Conservation (phyloP, 2,797 vertebrate genomes). For the Anas acuta region DNA sequence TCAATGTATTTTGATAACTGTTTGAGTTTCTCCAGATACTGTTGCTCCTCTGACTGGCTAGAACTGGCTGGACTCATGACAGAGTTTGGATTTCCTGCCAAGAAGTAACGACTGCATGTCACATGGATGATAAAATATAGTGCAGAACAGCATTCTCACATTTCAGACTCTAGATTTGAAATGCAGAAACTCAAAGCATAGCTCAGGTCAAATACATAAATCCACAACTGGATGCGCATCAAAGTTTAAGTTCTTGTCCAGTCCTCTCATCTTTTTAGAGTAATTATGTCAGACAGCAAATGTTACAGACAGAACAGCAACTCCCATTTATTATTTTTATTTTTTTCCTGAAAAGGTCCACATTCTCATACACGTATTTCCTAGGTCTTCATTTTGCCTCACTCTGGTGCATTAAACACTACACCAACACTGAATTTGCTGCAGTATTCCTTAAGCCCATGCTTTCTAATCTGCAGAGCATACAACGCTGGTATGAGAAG, state of each 20-base stretch:
- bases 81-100: conserved; percentile 90
- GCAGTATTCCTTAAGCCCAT: not conserved
- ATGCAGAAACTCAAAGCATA: not conserved
- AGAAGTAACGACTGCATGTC: not conserved
- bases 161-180: not conserved
- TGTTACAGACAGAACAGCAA: not conserved
- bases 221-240: not conserved
- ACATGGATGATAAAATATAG: not conserved
- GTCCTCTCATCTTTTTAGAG: not conserved
- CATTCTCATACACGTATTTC: not conserved
- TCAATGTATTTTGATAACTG: conserved; percentile 98
- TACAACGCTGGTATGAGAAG: not conserved
- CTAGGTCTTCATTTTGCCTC: not conserved
- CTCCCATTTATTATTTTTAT: not conserved
- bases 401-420: not conserved
- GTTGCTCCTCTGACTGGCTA: conserved; percentile 93
- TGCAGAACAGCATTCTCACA: not conserved
- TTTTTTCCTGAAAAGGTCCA: not conserved
- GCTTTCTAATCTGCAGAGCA: conserved; percentile 2
- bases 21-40: conserved; percentile 97
- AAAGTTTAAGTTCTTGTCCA: not conserved
- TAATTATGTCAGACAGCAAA: not conserved
- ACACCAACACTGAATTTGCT: not conserved
- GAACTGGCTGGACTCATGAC: conserved; percentile 93
- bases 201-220: not conserved